Evolutionary conservation across 2,113 vertebrate species (phyloP).

Genomic region (Pongo pygmaeus): DNA sequence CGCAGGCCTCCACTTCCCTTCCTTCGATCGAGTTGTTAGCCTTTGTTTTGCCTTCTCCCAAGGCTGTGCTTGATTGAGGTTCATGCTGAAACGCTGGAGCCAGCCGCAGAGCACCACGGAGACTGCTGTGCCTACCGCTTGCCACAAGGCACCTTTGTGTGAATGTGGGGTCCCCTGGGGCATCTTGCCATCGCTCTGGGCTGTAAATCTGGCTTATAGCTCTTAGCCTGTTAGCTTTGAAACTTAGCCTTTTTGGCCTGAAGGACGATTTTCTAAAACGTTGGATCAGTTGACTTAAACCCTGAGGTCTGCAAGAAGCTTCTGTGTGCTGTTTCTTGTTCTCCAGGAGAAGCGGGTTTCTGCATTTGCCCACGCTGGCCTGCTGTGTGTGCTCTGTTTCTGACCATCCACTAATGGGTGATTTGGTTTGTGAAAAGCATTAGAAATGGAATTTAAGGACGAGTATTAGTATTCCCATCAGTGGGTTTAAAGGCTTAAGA

Average conservation of each 20-base stretch:
- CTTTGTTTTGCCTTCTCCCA: conserved; percentile 20
- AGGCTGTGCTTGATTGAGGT: not conserved
- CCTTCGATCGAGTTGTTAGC: not conserved
- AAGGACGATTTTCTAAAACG: not conserved
- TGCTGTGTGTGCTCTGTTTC: not conserved
- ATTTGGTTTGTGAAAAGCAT: not conserved
- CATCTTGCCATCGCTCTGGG: conserved; percentile 32
- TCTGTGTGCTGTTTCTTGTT: not conserved
- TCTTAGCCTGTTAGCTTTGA: not conserved
- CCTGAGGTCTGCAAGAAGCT: not conserved
- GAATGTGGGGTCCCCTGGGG: conserved; percentile 65
- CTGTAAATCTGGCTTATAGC: conserved; percentile 63
- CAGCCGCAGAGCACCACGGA: not conserved
- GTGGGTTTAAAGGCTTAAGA: not conserved
- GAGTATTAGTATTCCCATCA: accelerated
- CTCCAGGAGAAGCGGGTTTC: accelerated
- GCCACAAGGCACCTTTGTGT: conserved; percentile 51
- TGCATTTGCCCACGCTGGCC: not conserved
- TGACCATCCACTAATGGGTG: not conserved
- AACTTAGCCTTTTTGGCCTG: conserved; percentile 26
- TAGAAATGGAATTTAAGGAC: not conserved
- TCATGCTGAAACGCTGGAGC: not conserved
- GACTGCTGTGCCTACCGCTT: conserved; percentile 43
- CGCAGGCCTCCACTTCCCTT: too few species aligned
- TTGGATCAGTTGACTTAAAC: not conserved